These are phyloP conservation scores for Protophormia terraenovae DNA, from an alignment of 2,888 invertebrate species.

Conservation along the genomic window DNA sequence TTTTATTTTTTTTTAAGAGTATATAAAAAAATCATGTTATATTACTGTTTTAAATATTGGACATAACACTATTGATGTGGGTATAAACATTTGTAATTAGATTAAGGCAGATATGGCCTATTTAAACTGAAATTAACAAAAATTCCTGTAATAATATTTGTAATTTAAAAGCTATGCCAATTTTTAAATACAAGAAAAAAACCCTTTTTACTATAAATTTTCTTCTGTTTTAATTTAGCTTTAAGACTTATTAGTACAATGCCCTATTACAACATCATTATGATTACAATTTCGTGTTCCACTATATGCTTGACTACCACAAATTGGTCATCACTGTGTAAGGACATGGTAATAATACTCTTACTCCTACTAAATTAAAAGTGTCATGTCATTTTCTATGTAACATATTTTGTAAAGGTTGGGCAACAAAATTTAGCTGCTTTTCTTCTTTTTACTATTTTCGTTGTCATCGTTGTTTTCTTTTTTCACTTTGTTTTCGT, in stretches of 20 bases:
- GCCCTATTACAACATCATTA: background rate
- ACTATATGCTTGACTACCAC: conserved; percentile 19
- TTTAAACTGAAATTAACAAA: too few relatives aligned
- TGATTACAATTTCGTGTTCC: background rate
- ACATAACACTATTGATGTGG: too few relatives aligned
- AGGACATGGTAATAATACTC: background rate
- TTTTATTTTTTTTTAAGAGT: too few relatives aligned
- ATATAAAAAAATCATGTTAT: too few relatives aligned
- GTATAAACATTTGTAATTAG: too few relatives aligned
- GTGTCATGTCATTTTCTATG: background rate
- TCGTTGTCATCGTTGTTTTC: background rate
- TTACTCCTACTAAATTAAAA: background rate
- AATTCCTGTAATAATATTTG: too few relatives aligned
- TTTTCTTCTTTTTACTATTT: background rate
- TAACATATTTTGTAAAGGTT: background rate
- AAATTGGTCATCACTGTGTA: conserved; percentile 44
- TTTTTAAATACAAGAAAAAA: background rate
- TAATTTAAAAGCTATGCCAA: too few relatives aligned
- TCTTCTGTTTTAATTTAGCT: background rate
- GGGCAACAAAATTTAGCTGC: background rate
- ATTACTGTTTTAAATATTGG: too few relatives aligned
- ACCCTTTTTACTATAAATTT: too few relatives aligned
- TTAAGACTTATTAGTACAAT: background rate
- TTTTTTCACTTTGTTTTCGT: conserved; percentile 11
- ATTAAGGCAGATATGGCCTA: too few relatives aligned